phyloP scores from a whole-genome alignment of 1,140 invertebrate genomes.

The Musca vetustissima region DNA sequence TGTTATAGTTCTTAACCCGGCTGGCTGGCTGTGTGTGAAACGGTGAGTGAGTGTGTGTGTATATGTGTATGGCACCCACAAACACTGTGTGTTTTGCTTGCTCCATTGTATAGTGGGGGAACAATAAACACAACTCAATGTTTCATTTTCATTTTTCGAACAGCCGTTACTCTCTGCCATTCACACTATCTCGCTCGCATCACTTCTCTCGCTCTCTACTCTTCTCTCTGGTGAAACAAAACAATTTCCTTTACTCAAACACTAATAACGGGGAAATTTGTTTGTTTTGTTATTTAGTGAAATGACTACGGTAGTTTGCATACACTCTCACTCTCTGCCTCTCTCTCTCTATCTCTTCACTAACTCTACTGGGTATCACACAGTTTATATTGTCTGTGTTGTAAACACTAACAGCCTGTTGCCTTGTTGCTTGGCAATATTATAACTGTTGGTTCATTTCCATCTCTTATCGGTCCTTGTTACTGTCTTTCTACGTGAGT shows the following conservation, averaged over 20 bases:
- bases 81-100: neutral
- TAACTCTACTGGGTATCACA: neutral
- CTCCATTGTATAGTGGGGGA: neutral
- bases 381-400: neutral
- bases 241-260: neutral
- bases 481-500: too few species aligned
- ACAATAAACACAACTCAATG: neutral
- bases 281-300: neutral
- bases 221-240: neutral
- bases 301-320: neutral
- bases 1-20: too few species aligned
- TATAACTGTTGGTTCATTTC: too few species aligned
- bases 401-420: neutral
- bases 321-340: neutral
- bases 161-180: neutral
- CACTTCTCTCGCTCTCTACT: neutral
- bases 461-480: too few species aligned
- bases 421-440: neutral
- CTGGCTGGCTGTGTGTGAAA: too few species aligned
- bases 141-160: slow-evolving; percentile 1
- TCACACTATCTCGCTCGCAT: neutral
- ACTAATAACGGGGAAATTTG: neutral
- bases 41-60: too few species aligned
- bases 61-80: too few species aligned
- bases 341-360: neutral